Evolutionary conservation across 2,797 vertebrate species (phyloP).

Genomic region (Hydrolagus colliei): DNA sequence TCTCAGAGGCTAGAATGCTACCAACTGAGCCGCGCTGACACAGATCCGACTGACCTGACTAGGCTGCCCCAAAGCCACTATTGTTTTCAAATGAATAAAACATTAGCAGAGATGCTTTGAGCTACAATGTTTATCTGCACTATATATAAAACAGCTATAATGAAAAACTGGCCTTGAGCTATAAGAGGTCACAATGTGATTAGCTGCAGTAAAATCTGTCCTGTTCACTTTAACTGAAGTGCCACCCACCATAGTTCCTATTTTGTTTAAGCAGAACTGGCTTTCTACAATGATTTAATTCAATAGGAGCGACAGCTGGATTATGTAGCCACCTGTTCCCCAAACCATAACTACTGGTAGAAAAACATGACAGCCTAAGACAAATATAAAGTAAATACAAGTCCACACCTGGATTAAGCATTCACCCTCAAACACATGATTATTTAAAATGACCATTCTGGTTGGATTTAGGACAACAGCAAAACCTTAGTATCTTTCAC

Average conservation of each 20-base stretch:
- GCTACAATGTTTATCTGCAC: conserved; percentile 22
- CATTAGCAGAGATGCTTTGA: conserved; percentile 13
- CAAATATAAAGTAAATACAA: background rate
- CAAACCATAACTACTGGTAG: background rate
- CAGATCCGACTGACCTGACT: too few species aligned
- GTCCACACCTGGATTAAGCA: conserved; percentile 18
- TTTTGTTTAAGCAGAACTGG: conserved; percentile 3
- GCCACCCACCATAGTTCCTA: background rate
- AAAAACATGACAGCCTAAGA: background rate
- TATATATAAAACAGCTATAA: background rate
- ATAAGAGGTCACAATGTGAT: background rate
- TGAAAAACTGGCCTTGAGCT: background rate
- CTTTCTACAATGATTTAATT: conserved; percentile 19
- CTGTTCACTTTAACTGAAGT: conserved; percentile 5
- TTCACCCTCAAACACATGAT: background rate
- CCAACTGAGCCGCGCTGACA: too few species aligned
- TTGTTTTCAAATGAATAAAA: conserved; percentile 25
- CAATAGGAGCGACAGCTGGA: background rate
- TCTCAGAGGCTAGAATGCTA: too few species aligned
- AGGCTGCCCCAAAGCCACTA: background rate
- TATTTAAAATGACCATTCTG: conserved; percentile 23
- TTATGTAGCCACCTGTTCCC: background rate
- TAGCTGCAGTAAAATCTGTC: background rate
- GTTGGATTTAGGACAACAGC: conserved; percentile 21
- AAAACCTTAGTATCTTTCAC: conserved; percentile 6